Base-by-base conservation (phyloP, 2,113 vertebrate genomes). In the Cololabis saira region DNA sequence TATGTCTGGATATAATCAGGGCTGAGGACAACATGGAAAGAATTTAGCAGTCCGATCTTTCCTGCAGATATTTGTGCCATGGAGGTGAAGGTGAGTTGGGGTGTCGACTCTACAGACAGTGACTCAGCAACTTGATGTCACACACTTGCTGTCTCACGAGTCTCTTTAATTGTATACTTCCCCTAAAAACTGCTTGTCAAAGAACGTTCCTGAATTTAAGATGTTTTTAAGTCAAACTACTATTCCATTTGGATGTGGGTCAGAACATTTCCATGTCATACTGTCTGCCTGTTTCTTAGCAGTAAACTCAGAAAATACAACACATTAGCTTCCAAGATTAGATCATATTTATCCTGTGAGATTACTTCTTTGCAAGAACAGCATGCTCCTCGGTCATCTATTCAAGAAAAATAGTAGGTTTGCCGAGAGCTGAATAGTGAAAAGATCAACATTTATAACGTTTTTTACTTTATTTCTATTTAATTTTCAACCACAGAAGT, bases 1-100 rank as follows among this genome's bases (percentile, higher is more conserved):
- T 84, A 83, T 82, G 86, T 90, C 89, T 92, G 87, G 89, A 84
- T 85, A 71, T 65, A 74, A 90, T 93, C 85, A 90, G 55, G 64
- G 83, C 68, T 78, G 77, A 90, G 70, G 83, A 89, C 82, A 91
- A 8, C 70, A 70, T 62, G 78, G 48, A 74, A 86, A 82, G 87
- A 92, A 93, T 89, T 84, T 56, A 74, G 67, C 67, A 60, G 76
- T 82, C 83, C 87, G 80, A 90, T 88, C 67, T 78, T 53, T 88
- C 76, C 71, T 79, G 82, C 90, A 92, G 88, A 85, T 76, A 56
- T 67, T 49, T 52, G 48, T 65, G 72, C 57, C 48, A 63, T 49
- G 54, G 58, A 68, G 73, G 68, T 52, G 41, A 66, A 49, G 45
- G 66, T 62, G 55, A 51, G 42, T 21, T 60, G 49, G 24, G 45